Percentiles rank a stretch among this genome's conserved stretches.
Conservation (phyloP, 2,797 vertebrate species). For the Ctenopoma kingsleyae region DNA sequence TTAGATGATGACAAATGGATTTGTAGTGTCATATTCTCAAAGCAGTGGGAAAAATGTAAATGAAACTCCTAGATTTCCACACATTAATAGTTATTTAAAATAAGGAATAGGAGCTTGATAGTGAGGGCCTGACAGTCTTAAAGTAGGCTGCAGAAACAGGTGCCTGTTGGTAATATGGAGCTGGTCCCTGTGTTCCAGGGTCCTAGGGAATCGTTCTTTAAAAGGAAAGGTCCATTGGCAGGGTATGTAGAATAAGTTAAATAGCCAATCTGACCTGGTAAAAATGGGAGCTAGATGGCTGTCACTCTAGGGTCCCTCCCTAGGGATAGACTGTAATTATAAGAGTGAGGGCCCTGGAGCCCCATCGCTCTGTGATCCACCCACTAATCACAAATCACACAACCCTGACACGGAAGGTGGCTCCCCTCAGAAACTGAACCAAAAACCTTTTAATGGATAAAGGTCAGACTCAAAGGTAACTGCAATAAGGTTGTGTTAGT, state of each 20-base stretch:
- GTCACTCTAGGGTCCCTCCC: slow-evolving; percentile 84
- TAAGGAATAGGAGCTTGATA: slow-evolving; percentile 29
- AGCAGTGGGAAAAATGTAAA: slow-evolving; percentile 5
- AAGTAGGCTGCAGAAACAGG: slow-evolving; percentile 81
- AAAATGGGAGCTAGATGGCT: slow-evolving; percentile 80
- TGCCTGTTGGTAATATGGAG: slow-evolving; percentile 79
- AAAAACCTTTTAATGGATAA: slow-evolving; percentile 83
- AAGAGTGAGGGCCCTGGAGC: slow-evolving; percentile 80
- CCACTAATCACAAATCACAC: slow-evolving; percentile 86
- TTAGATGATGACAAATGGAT: slow-evolving; percentile 19
- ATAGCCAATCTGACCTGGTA: slow-evolving; percentile 84
- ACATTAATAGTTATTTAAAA: slow-evolving; percentile 55
- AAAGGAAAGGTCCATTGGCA: slow-evolving; percentile 83
- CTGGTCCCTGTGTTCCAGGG: slow-evolving; percentile 77
- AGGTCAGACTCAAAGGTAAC: slow-evolving; percentile 81
- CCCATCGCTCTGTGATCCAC: slow-evolving; percentile 79
- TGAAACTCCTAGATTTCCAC: slow-evolving; percentile 8
- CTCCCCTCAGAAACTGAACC: slow-evolving; percentile 85
- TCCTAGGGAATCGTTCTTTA: slow-evolving; percentile 80
- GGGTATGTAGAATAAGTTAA: slow-evolving; percentile 77
- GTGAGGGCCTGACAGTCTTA: slow-evolving; percentile 43
- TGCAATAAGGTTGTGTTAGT: slow-evolving; percentile 33
- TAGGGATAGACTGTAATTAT: slow-evolving; percentile 86
- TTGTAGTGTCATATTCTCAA: slow-evolving; percentile 15
- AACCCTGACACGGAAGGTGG: slow-evolving; percentile 71